Conservation (phyloP, 2,113 vertebrate species). For the Mus pahari region DNA sequence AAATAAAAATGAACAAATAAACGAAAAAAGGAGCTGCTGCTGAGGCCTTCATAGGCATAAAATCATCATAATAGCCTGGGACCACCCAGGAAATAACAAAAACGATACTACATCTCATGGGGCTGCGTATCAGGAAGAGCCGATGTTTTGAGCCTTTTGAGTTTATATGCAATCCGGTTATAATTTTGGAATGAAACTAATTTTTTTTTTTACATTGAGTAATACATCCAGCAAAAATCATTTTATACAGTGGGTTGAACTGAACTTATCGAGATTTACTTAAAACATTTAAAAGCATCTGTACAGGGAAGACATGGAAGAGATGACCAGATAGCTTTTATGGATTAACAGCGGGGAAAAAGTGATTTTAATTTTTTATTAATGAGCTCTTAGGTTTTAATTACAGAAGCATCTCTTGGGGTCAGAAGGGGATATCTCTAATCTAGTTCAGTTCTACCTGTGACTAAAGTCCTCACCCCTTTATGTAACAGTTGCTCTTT, state of each 20-base stretch:
- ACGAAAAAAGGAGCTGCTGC: neutral
- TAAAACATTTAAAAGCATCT: constrained; percentile 37
- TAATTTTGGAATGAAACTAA: neutral
- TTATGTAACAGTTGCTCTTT: neutral
- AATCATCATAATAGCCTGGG: neutral
- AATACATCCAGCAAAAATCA: neutral
- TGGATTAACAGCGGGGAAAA: neutral
- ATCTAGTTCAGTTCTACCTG: neutral
- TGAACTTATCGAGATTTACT: neutral
- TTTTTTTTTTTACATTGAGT: constrained; percentile 33
- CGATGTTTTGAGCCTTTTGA: neutral
- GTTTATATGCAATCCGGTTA: neutral
- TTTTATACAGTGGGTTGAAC: neutral
- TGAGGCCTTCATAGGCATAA: neutral
- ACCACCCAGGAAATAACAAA: neutral
- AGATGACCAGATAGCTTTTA: neutral
- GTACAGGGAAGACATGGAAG: neutral
- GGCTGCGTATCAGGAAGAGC: neutral
- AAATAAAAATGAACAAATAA: neutral
- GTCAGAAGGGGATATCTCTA: neutral
- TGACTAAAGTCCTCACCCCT: neutral
- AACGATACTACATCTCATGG: neutral
- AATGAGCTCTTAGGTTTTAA: neutral
- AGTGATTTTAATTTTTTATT: neutral
- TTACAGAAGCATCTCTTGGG: neutral